Conservation (phyloP, 2,888 invertebrate species). For the Trichogramma evanescens region DNA sequence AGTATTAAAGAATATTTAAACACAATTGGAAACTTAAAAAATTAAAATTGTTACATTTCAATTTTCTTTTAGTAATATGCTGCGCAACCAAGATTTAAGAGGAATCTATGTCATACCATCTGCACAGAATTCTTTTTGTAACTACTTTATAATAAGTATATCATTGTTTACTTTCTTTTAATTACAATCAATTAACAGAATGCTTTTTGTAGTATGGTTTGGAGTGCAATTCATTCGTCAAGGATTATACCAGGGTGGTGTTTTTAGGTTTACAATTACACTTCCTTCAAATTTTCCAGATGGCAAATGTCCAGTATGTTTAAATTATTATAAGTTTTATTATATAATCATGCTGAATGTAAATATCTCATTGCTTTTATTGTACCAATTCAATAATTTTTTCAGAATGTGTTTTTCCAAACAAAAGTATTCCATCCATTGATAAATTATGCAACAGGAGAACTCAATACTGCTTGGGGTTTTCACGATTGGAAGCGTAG, state of each 20-base stretch:
- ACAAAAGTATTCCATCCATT: constrained; percentile 82
- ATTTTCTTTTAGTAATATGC: constrained; percentile 64
- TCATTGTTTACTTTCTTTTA: constrained; percentile 1
- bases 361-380: not conserved
- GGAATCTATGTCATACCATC: constrained; percentile 93
- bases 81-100: constrained; percentile 75
- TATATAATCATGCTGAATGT: not conserved
- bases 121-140: constrained; percentile 71
- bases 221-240: constrained; percentile 84
- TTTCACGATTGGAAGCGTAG: constrained; percentile 82
- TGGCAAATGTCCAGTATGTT: constrained; percentile 72
- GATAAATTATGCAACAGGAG: constrained; percentile 69
- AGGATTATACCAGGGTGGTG: constrained; percentile 82
- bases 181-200: not conserved
- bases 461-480: constrained; percentile 68
- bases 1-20: constrained; percentile 43
- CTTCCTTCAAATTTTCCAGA: constrained; percentile 86
- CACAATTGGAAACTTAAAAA: constrained; percentile 10
- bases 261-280: constrained; percentile 81
- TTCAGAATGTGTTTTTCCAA: constrained; percentile 75
- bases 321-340: not conserved
- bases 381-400: not conserved
- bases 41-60: not conserved
- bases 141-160: constrained; percentile 43
- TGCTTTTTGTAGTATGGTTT: constrained; percentile 67